phyloP scores from a whole-genome alignment of 2,888 invertebrate species.

The Troilus luridus region DNA sequence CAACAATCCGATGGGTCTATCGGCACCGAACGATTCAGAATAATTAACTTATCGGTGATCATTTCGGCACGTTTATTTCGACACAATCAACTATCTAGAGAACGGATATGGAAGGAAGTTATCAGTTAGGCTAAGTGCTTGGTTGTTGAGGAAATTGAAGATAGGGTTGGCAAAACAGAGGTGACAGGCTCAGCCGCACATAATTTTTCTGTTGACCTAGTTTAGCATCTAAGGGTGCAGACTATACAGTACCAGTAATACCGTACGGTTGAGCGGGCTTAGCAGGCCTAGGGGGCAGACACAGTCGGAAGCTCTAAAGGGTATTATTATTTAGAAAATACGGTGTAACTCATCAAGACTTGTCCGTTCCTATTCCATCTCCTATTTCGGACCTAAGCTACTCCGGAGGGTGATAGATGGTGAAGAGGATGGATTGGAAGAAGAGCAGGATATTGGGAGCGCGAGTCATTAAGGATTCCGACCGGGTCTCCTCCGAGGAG shows the following conservation, averaged over 20 bases:
- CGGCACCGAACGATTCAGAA: too few relatives aligned
- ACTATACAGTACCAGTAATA: too few relatives aligned
- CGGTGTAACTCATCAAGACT: not conserved
- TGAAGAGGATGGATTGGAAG: not conserved
- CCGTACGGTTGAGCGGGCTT: too few relatives aligned
- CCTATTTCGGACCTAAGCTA: too few relatives aligned
- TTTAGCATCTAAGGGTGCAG: too few relatives aligned
- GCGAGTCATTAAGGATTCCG: conserved; percentile 34
- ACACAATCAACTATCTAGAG: not conserved
- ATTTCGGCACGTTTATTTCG: not conserved
- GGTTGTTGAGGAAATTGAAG: not conserved
- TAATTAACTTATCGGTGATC: not conserved
- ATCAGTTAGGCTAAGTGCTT: not conserved
- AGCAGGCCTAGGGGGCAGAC: too few relatives aligned
- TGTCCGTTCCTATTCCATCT: not conserved
- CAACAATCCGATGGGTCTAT: too few relatives aligned
- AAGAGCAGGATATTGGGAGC: not conserved
- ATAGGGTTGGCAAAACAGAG: not conserved
- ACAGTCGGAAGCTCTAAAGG: too few relatives aligned
- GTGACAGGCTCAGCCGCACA: too few relatives aligned
- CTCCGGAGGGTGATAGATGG: not conserved
- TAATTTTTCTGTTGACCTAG: too few relatives aligned
- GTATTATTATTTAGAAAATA: too few relatives aligned
- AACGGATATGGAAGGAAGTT: not conserved
- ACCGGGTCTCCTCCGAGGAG: not conserved